These are phyloP conservation scores for Ceratotherium simum DNA, from an alignment of 2,113 vertebrate species.

Conservation along the genomic window DNA sequence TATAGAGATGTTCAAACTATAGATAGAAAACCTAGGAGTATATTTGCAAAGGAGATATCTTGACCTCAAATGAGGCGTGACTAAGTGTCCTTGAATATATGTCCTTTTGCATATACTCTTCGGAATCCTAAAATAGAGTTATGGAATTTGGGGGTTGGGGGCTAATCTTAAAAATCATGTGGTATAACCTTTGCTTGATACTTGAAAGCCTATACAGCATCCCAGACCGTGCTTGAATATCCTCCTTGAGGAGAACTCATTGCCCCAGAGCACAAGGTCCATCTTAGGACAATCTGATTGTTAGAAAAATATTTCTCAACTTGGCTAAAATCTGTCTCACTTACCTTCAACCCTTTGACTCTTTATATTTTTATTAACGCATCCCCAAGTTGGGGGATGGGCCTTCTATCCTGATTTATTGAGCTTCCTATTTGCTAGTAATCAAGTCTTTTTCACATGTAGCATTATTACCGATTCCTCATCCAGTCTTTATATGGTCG, in stretches of 20 bases:
- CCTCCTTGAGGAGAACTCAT: background rate
- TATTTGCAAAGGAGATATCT: background rate
- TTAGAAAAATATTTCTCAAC: background rate
- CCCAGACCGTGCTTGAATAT: background rate
- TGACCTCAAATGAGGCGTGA: background rate
- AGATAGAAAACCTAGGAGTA: background rate
- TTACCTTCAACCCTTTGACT: background rate
- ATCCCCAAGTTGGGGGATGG: background rate
- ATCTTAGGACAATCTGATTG: background rate
- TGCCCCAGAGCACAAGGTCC: background rate
- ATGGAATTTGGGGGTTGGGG: background rate
- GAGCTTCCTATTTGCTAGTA: background rate
- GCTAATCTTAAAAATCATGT: background rate
- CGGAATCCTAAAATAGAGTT: conserved; percentile 12
- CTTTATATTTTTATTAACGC: background rate
- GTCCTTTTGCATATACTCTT: background rate
- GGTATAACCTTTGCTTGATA: background rate
- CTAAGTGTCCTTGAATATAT: conserved; percentile 3
- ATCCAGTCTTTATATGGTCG: background rate
- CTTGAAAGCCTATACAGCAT: background rate
- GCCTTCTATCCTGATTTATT: background rate
- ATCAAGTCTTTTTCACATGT: background rate
- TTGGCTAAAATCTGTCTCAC: background rate
- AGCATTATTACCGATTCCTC: background rate
- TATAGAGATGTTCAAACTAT: conserved; percentile 24